Percentiles rank a stretch among this genome's conserved stretches.
Conservation (phyloP, 2,888 invertebrate genomes). For the Mythimna loreyi region DNA sequence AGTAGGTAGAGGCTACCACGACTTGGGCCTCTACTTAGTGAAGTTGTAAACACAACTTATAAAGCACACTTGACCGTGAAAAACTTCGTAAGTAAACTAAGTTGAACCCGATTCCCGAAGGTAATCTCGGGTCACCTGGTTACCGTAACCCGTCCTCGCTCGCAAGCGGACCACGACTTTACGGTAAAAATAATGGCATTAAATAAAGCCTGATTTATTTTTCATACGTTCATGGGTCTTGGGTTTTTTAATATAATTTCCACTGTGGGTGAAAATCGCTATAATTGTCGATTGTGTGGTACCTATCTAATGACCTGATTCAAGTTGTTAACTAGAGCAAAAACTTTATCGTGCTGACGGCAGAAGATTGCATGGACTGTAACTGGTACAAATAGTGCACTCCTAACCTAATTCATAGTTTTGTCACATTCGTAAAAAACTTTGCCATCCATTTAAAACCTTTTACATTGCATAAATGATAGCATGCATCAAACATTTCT, state of each 20-base stretch:
- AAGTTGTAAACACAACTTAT: slow-evolving; percentile 41
- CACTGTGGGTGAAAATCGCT: slow-evolving; percentile 29
- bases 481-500: not conserved
- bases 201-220: slow-evolving; percentile 62
- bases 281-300: slow-evolving; percentile 31
- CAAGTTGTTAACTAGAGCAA: slow-evolving; percentile 33
- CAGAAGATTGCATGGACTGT: slow-evolving; percentile 4
- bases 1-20: slow-evolving; percentile 11
- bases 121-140: not conserved
- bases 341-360: slow-evolving; percentile 4
- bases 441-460: not conserved
- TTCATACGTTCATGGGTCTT: slow-evolving; percentile 45
- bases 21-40: slow-evolving; percentile 34
- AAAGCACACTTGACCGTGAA: slow-evolving; percentile 54
- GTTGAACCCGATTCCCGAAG: slow-evolving; percentile 30
- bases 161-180: slow-evolving; percentile 52
- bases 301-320: slow-evolving; percentile 35
- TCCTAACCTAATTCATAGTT: slow-evolving; percentile 5
- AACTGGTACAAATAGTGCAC: slow-evolving; percentile 2
- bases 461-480: not conserved
- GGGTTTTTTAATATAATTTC: slow-evolving; percentile 48
- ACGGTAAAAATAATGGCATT: slow-evolving; percentile 58
- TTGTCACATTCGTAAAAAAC: not conserved
- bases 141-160: slow-evolving; percentile 27
- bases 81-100: slow-evolving; percentile 57